Evolutionary conservation across 2,113 vertebrate genomes (phyloP), one percentile per base, ranked within the genome.

Genomic region (Chionomys nivalis): DNA sequence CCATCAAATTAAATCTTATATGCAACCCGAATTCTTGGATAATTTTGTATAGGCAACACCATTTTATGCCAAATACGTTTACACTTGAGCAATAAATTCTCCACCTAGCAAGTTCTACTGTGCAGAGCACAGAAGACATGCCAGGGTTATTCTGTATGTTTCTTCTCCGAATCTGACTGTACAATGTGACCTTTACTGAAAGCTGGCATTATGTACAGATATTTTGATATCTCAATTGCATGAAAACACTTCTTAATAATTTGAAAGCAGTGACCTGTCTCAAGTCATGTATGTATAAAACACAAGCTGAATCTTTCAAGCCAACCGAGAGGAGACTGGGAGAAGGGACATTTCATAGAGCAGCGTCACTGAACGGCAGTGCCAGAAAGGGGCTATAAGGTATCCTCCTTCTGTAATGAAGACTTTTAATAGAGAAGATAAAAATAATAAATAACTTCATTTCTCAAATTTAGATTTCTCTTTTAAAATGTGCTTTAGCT

Each of bases 181-280:
- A 92, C 87, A 91, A 93, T 97, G 24, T 96, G 94, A 95, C 91
- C 94, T 97, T 97, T 97, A 73, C 83, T 94, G 91, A 90, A 95
- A 90, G 42, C 72, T 96, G 93, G 63, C 52, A 87, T 96, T 97
- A 90, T 93, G 78, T 95, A 95, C 70, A 96, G 90, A 44, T 94
- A 97, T 93, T 96, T 95, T 90, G 93, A 95, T 95, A 93, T 92
- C 55, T 96, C 96, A 94, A 86, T 91, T 93, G 76, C 77, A 92
- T 93, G 88, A 94, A 90, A 97, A 98, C 73, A 96, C 86, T 96
- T 55, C 91, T 93, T 96, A 94, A 83, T 94, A 90, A 97, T 95
- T 89, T 89, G 82, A 96, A 96, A 96, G 66, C 76, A 96, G 77
- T 92, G 72, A 97, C 90, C 91, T 96, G 24, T 94, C 89, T 86